These are phyloP conservation scores for Calephelis virginiensis DNA, from an alignment of 1,140 invertebrate species.

Conservation along the genomic window DNA sequence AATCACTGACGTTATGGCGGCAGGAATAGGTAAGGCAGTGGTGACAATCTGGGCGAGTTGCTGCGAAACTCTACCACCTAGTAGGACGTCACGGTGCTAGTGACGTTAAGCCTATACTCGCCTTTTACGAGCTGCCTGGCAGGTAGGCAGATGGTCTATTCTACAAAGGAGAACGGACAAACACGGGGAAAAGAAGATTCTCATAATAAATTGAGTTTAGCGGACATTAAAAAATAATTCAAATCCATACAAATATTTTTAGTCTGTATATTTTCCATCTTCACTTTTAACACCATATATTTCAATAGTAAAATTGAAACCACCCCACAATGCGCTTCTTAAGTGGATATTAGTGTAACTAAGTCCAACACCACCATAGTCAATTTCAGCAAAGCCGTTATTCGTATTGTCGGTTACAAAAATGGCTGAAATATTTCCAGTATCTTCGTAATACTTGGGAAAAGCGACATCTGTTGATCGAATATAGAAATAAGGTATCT, in stretches of 20 bases:
- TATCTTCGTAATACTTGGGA: conserved; percentile 44
- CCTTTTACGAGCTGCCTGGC: too few species aligned
- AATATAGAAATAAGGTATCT: conserved; percentile 35
- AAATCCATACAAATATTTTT: background rate
- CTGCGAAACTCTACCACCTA: too few species aligned
- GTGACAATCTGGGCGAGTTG: too few species aligned
- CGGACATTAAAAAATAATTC: too few species aligned
- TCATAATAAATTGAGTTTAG: too few species aligned
- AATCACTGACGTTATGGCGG: too few species aligned
- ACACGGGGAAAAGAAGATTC: too few species aligned
- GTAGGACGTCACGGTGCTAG: too few species aligned
- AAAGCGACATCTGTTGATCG: conserved; percentile 42
- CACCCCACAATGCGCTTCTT: conserved; percentile 40
- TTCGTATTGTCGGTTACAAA: conserved; percentile 29
- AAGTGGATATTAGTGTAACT: conserved; percentile 45
- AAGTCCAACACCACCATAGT: conserved; percentile 44
- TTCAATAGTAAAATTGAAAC: conserved; percentile 46
- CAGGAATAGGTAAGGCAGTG: too few species aligned
- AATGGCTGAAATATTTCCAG: conserved; percentile 39
- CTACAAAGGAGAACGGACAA: too few species aligned
- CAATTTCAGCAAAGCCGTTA: conserved; percentile 37
- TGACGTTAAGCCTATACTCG: too few species aligned
- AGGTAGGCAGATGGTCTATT: too few species aligned
- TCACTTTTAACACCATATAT: conserved; percentile 40
- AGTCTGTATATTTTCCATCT: conserved; percentile 13